Conservation (phyloP, 2,797 vertebrate genomes). For the Mormyrops attenuatus region DNA sequence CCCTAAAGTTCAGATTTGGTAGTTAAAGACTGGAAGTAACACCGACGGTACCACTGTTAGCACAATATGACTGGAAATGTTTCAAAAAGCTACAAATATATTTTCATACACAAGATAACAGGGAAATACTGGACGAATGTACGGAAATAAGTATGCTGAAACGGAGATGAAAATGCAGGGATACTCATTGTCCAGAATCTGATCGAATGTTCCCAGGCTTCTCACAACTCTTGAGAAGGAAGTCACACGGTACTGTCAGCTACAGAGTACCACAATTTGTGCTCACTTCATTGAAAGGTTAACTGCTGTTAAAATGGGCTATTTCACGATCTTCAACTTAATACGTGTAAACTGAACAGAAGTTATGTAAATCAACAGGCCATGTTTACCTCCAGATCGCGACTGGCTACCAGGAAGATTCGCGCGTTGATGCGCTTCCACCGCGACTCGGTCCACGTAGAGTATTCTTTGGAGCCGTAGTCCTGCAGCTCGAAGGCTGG, state of each 20-base stretch:
- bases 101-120: background rate
- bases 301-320: background rate
- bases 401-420: conserved; percentile 85
- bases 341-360: background rate
- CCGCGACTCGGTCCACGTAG: conserved; percentile 90
- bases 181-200: background rate
- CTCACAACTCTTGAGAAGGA: background rate
- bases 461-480: conserved; percentile 73
- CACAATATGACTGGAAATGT: background rate
- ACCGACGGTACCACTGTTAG: background rate
- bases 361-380: background rate
- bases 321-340: background rate
- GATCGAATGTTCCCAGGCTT: background rate
- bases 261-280: background rate
- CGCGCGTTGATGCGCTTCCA: conserved; percentile 83
- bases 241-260: background rate
- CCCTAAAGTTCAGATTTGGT: background rate
- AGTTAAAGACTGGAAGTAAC: background rate
- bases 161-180: background rate
- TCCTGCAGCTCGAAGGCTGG: conserved; percentile 80
- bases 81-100: background rate
- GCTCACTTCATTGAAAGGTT: background rate
- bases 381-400: conserved; percentile 75
- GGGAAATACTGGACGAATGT: background rate
- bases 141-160: background rate